phyloP scores from a whole-genome alignment of 2,797 vertebrate species.

The Psittacula echo region DNA sequence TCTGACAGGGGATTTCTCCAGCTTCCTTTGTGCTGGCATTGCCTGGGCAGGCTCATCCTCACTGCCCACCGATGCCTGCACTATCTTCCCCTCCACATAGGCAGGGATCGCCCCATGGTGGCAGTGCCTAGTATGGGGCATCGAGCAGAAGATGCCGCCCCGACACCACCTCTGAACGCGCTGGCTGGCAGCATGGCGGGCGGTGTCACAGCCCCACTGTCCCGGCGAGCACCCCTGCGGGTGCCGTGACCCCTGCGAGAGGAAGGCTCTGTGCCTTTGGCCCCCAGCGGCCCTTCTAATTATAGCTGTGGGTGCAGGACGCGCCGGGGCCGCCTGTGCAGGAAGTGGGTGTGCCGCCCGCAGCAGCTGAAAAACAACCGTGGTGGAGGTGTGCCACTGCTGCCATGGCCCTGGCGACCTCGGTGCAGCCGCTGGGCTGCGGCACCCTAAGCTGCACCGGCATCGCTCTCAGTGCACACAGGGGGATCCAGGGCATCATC shows the following conservation, averaged over 20 bases:
- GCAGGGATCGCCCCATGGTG: background rate
- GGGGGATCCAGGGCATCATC: background rate
- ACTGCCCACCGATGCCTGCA: background rate
- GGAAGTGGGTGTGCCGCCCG: constrained; percentile 50
- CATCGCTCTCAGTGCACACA: background rate
- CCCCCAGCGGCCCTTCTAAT: background rate
- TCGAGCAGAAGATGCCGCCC: background rate
- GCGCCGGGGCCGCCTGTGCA: background rate
- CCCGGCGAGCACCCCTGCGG: accelerated
- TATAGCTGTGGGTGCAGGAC: constrained; percentile 18
- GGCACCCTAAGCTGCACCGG: background rate
- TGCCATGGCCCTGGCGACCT: accelerated
- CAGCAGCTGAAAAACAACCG: background rate
- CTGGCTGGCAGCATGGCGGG: accelerated
- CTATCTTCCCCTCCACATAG: accelerated
- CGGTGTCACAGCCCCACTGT: background rate
- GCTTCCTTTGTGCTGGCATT: background rate
- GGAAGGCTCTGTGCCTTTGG: background rate
- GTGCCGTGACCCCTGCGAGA: background rate
- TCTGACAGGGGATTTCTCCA: background rate
- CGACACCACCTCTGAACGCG: background rate
- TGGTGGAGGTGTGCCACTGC: background rate
- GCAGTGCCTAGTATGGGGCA: accelerated
- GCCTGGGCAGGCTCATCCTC: background rate
- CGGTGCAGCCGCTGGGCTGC: accelerated